phyloP scores from a whole-genome alignment of 2,797 vertebrate species.

The Orestias chungarensis region DNA sequence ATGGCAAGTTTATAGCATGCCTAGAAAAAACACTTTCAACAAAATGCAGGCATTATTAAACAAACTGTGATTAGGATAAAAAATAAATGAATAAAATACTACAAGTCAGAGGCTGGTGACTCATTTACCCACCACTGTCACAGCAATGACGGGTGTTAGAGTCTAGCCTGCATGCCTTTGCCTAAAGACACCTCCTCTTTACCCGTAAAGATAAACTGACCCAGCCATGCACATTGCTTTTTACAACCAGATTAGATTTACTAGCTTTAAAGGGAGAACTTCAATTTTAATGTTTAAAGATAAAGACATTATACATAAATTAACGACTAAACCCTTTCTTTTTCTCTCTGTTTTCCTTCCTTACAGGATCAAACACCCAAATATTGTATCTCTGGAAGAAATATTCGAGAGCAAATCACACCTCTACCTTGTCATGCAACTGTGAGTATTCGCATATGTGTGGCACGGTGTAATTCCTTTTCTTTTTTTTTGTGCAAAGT shows the following conservation, averaged over 20 bases:
- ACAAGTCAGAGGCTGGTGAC: slow-evolving; percentile 33
- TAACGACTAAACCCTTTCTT: background rate
- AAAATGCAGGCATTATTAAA: background rate
- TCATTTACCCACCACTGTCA: slow-evolving; percentile 47
- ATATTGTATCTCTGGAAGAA: slow-evolving; percentile 97
- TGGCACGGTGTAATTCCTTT: slow-evolving; percentile 30
- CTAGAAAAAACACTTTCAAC: background rate
- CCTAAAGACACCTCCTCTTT: slow-evolving; percentile 12
- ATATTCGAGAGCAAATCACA: slow-evolving; percentile 95
- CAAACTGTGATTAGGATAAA: slow-evolving; percentile 16
- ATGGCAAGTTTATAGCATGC: background rate
- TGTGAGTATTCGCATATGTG: slow-evolving; percentile 84
- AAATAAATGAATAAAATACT: slow-evolving; percentile 14
- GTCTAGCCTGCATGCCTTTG: slow-evolving; percentile 35
- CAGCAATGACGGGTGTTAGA: slow-evolving; percentile 36
- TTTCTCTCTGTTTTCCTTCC: slow-evolving; percentile 24
- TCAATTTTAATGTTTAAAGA: background rate
- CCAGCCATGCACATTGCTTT: background rate
- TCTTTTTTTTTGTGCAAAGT: slow-evolving; percentile 12
- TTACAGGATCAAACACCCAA: slow-evolving; percentile 94
- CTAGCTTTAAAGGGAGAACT: background rate
- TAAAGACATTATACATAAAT: background rate
- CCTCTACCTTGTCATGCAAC: slow-evolving; percentile 99
- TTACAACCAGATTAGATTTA: background rate
- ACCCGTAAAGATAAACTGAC: slow-evolving; percentile 19